A percentile compares a stretch with the other conserved stretches of the same genome.
phyloP scores from a whole-genome alignment of 1,140 invertebrate species.

The Grapholita molesta region DNA sequence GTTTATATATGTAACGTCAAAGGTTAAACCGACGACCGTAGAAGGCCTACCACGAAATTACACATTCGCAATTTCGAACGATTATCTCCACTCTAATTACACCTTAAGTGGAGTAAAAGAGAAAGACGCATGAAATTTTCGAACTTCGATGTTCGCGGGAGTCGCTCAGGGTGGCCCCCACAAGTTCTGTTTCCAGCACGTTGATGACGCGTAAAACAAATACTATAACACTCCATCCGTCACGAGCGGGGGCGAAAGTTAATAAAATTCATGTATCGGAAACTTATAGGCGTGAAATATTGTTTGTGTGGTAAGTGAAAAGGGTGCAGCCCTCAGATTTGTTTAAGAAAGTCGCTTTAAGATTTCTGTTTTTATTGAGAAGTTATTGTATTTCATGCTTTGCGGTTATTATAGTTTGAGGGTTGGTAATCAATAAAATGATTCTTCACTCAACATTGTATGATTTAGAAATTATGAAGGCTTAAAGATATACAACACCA shows the following conservation, averaged over 20 bases:
- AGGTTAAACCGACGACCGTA: not conserved
- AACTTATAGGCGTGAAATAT: conserved; percentile 74
- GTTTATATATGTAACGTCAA: not conserved
- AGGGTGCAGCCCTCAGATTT: conserved; percentile 62
- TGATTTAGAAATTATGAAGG: not conserved
- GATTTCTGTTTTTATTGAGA: conserved; percentile 19
- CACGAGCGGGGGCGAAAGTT: conserved; percentile 61
- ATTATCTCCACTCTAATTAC: too few species aligned
- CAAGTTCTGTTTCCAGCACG: conserved; percentile 55
- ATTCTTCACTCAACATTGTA: not conserved
- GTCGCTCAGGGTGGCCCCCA: conserved; percentile 36
- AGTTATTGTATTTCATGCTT: conserved; percentile 8
- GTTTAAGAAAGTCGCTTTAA: conserved; percentile 49
- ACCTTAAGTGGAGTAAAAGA: too few species aligned
- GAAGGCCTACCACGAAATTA: too few species aligned
- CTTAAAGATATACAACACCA: not conserved
- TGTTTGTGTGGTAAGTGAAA: conserved; percentile 39
- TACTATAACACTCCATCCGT: conserved; percentile 61
- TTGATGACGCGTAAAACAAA: conserved; percentile 74
- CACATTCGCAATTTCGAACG: too few species aligned
- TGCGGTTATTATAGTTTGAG: not conserved
- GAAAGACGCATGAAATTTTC: too few species aligned
- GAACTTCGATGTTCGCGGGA: too few species aligned
- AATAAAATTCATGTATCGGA: conserved; percentile 78
- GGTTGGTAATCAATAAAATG: not conserved